Percentiles rank a stretch among this genome's conserved stretches.
These are phyloP conservation scores for Monochamus saltuarius DNA, from an alignment of 1,140 invertebrate genomes.

Conservation along the genomic window DNA sequence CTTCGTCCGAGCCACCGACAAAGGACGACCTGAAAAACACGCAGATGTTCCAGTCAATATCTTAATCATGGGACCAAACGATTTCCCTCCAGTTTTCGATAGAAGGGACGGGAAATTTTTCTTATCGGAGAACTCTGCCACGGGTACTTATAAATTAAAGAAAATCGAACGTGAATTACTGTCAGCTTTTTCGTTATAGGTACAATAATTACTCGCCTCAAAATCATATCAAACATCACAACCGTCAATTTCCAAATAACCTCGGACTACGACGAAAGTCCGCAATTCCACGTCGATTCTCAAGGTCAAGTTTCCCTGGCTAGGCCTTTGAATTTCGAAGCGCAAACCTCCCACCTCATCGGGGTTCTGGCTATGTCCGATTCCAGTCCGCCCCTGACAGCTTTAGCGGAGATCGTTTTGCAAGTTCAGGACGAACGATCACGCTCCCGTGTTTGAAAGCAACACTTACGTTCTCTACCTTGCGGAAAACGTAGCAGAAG, in stretches of 20 bases:
- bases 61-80: slow-evolving; percentile 69
- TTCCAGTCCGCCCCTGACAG: slow-evolving; percentile 71
- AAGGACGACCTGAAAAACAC: slow-evolving; percentile 67
- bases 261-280: slow-evolving; percentile 61
- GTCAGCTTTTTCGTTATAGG: too few relatives aligned
- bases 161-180: too few relatives aligned
- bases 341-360: slow-evolving; percentile 69
- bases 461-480: slow-evolving; percentile 74
- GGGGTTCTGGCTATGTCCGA: slow-evolving; percentile 79
- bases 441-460: slow-evolving; percentile 83
- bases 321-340: slow-evolving; percentile 76
- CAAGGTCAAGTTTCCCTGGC: slow-evolving; percentile 72
- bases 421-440: slow-evolving; percentile 89
- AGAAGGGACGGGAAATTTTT: slow-evolving; percentile 74
- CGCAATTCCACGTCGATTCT: slow-evolving; percentile 73
- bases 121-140: slow-evolving; percentile 72
- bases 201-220: slow-evolving; percentile 65
- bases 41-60: slow-evolving; percentile 79
- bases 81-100: slow-evolving; percentile 71
- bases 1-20: slow-evolving; percentile 83
- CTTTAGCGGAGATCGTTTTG: slow-evolving; percentile 73
- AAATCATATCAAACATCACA: slow-evolving; percentile 58
- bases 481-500: slow-evolving; percentile 80
- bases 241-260: slow-evolving; percentile 68
- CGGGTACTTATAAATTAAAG: slow-evolving; percentile 66